Evolutionary conservation across 2,888 invertebrate species (phyloP).

Genomic region (Mermis nigrescens): DNA sequence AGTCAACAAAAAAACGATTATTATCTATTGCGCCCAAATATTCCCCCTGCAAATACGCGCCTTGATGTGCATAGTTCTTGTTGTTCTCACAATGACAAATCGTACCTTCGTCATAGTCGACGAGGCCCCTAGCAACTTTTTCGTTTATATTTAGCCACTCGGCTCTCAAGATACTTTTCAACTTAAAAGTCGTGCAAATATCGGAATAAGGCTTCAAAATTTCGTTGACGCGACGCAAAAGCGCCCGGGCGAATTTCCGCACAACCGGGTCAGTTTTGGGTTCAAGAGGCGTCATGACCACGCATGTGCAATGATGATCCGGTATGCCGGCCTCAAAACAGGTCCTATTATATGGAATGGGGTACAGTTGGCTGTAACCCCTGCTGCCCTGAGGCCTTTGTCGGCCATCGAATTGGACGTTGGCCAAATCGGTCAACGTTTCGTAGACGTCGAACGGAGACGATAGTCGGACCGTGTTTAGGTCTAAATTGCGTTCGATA

Average conservation of each 20-base stretch:
- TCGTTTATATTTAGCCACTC: background rate
- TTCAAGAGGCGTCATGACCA: background rate
- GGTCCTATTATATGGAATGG: conserved; percentile 6
- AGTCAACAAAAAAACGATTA: too few relatives aligned
- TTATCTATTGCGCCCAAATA: too few relatives aligned
- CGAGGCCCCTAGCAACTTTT: background rate
- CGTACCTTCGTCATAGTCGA: background rate
- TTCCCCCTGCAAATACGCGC: too few relatives aligned
- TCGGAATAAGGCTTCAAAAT: background rate
- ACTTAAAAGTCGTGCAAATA: background rate
- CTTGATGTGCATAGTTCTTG: too few relatives aligned
- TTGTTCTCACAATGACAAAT: too few relatives aligned
- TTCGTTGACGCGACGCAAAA: background rate
- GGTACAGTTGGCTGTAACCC: conserved; percentile 3
- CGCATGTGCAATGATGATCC: conserved; percentile 11
- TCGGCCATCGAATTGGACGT: background rate
- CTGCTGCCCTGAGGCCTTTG: background rate
- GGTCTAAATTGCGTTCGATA: background rate
- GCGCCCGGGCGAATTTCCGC: background rate
- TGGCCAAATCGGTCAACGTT: conserved; percentile 6
- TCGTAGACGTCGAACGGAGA: conserved; percentile 8
- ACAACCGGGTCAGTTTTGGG: background rate
- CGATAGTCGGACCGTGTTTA: conserved; percentile 3
- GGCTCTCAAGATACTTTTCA: background rate
- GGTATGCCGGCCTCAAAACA: conserved; percentile 9